These are phyloP conservation scores for Callipepla squamata DNA, from an alignment of 2,113 vertebrate species.

Conservation along the genomic window DNA sequence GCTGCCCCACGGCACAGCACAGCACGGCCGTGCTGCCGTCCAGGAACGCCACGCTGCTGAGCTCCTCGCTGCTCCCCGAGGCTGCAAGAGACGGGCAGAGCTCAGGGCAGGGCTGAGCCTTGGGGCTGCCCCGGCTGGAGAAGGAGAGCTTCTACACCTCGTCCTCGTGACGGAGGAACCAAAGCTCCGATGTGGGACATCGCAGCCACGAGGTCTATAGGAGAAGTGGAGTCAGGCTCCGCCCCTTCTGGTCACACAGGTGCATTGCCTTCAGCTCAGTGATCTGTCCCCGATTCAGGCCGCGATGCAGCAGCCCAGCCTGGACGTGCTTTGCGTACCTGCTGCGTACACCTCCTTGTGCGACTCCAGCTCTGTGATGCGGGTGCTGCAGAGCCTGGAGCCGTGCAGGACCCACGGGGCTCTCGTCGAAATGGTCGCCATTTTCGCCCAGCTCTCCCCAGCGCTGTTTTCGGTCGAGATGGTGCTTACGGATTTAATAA, in stretches of 20 bases:
- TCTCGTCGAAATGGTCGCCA: constrained; percentile 60
- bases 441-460: constrained; percentile 65
- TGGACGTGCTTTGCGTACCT: constrained; percentile 58
- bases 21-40: constrained; percentile 72
- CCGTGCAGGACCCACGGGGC: constrained; percentile 82
- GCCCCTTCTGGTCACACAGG: no score
- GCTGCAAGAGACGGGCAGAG: neutral
- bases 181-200: neutral
- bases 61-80: constrained; percentile 42
- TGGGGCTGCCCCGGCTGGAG: neutral
- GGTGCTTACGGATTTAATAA: constrained; percentile 75
- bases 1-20: constrained; percentile 75
- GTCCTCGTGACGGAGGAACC: neutral
- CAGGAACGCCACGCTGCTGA: constrained; percentile 81
- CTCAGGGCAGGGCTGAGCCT: rapidly evolving
- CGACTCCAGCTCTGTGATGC: constrained; percentile 79
- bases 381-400: constrained; percentile 65
- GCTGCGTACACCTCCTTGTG: constrained; percentile 70
- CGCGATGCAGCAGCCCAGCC: no score
- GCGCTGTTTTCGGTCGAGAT: constrained; percentile 45
- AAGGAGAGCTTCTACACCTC: neutral
- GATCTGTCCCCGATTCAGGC: no score
- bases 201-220: no score
- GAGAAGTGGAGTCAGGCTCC: no score
- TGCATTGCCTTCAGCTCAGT: no score